Evolutionary conservation across 92 coral and sea anemone species (phyloP), one percentile per base, ranked within the genome.

Genomic region (Zoanthus solanderi): DNA sequence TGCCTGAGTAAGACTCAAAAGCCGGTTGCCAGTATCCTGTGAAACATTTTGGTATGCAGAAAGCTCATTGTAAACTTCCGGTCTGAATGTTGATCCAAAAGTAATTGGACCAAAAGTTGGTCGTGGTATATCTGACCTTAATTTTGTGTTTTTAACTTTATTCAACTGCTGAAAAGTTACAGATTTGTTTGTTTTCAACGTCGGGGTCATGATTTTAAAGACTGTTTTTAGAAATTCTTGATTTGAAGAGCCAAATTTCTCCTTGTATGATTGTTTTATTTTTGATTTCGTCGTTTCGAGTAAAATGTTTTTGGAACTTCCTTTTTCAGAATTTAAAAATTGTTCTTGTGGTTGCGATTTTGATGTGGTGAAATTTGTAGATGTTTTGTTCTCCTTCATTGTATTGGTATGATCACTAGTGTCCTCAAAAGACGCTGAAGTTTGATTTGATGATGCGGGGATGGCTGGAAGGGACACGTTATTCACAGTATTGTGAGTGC

Each of bases 381-480:
- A 6, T 28, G 14, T 57, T 34, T 34, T 60, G 34, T 7, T 29
- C 17, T 17, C 57, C 47, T 30, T 73, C 42, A 1, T 8, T 73
- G 53, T 30, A 32, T 73, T 42, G 29, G 5, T 32, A 11, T 29
- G 44, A 29, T 73, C 7, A 34, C 23, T 3, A 42, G 44, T 37
- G 44, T 63, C 76, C 23, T 78, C 61, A 32, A 57, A 31, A 87
- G 61, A 45, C 53, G 67, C 47, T 29, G 61, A 28, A 45, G 74
- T 72, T 28, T 73, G 54, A 31, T 58, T 57, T 87, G 82, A 83
- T 80, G 76, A 83, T 80, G 76, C 93, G 93, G 93, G 93, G 90
- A 91, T 88, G 85, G 93, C 85, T 71, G 88, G 83, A 65, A 88
- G 83, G 81, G 87, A 72, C 68, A 66, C 52, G 46, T 5, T 69